Conservation (phyloP, 1,140 invertebrate species). For the Aphaenogaster rudis region DNA sequence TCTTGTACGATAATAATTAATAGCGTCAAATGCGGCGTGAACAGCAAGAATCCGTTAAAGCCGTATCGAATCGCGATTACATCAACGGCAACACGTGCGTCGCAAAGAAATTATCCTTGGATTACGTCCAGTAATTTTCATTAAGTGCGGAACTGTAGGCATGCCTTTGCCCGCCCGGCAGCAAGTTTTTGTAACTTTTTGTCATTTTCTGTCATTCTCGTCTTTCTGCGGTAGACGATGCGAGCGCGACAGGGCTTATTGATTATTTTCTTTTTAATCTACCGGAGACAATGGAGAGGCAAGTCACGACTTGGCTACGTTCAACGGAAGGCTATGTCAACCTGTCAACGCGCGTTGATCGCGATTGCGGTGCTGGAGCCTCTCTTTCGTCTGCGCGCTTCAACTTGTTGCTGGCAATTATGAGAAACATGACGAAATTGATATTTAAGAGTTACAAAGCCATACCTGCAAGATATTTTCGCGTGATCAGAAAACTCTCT, state of each 20-base stretch:
- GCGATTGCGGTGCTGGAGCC: slow-evolving; percentile 22
- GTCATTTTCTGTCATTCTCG: slow-evolving; percentile 35
- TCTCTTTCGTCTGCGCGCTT: slow-evolving; percentile 23
- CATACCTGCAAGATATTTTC: neutral
- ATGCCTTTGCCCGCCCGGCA: neutral
- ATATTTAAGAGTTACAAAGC: slow-evolving; percentile 16
- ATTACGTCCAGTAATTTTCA: slow-evolving; percentile 53
- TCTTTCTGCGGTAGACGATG: slow-evolving; percentile 16
- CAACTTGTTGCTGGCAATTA: slow-evolving; percentile 42
- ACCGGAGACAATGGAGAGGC: slow-evolving; percentile 36
- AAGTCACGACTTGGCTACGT: slow-evolving; percentile 43
- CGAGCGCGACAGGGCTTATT: slow-evolving; percentile 28
- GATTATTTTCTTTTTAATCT: slow-evolving; percentile 35
- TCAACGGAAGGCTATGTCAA: slow-evolving; percentile 50
- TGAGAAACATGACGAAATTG: slow-evolving; percentile 15
- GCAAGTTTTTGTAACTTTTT: slow-evolving; percentile 51
- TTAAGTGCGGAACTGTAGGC: slow-evolving; percentile 43
- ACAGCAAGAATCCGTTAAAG: slow-evolving; percentile 44
- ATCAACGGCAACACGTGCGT: slow-evolving; percentile 42
- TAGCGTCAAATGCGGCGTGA: slow-evolving; percentile 66
- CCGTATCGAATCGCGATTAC: slow-evolving; percentile 52
- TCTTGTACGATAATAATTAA: slow-evolving; percentile 66
- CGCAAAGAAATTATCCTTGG: slow-evolving; percentile 63
- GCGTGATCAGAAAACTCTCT: neutral
- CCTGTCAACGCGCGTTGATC: slow-evolving; percentile 53